These are phyloP conservation scores for Acrobasis consociella DNA, from an alignment of 2,888 invertebrate species.

Conservation along the genomic window DNA sequence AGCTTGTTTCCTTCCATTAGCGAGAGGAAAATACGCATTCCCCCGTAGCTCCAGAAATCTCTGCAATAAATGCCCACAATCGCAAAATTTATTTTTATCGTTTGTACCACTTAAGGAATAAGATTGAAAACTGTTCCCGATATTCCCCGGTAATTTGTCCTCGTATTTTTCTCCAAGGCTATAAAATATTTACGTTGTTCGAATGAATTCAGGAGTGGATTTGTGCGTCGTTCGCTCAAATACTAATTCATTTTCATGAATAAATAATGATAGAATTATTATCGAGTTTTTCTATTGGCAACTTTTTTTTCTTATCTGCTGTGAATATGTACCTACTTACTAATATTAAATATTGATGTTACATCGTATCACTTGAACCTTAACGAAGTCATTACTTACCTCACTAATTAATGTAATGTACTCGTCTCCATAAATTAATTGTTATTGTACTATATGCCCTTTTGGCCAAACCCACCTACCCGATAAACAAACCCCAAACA, in stretches of 20 bases:
- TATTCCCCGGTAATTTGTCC: constrained; percentile 72
- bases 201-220: constrained; percentile 70
- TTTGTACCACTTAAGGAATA: constrained; percentile 79
- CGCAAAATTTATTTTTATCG: constrained; percentile 79
- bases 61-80: constrained; percentile 77
- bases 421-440: no score
- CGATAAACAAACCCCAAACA: no score
- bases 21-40: constrained; percentile 47
- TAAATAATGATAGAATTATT: constrained; percentile 49
- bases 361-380: no score
- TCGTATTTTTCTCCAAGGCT: constrained; percentile 63
- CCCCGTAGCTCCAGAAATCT: constrained; percentile 71
- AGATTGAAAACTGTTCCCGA: constrained; percentile 77
- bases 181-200: constrained; percentile 79
- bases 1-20: constrained; percentile 44
- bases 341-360: no score
- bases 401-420: no score
- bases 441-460: no score
- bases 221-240: constrained; percentile 59
- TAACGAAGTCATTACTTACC: no score
- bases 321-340: no score
- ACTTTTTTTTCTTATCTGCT: no score
- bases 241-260: constrained; percentile 75
- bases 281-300: constrained; percentile 34
- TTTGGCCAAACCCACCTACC: no score